Evolutionary conservation across 2,888 invertebrate genomes (phyloP).

Genomic region (Scaptomyza caliginosa): DNA sequence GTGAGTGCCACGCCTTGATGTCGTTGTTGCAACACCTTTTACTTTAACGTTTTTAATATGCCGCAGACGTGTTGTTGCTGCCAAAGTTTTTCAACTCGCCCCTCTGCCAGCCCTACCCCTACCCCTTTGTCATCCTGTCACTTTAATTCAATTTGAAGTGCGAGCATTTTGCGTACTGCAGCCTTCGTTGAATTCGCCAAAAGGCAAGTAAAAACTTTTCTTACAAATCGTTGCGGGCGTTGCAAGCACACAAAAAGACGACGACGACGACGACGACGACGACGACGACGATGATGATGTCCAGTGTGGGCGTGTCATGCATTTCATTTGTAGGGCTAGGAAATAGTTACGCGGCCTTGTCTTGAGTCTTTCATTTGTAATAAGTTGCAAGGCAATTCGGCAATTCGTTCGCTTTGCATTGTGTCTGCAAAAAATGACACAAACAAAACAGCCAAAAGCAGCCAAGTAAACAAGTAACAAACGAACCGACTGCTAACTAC

Average conservation of each 20-base stretch:
- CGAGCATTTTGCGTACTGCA: conserved; percentile 43
- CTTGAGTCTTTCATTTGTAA: conserved; percentile 65
- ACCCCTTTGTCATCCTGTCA: conserved; percentile 9
- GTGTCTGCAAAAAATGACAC: conserved; percentile 20
- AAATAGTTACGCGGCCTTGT: conserved; percentile 39
- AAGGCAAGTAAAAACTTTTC: conserved; percentile 38
- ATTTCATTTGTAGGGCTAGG: neutral
- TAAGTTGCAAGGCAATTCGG: conserved; percentile 58
- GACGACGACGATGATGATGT: conserved; percentile 19
- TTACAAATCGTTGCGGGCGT: conserved; percentile 7
- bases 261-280: conserved; percentile 8
- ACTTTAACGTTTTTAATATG: conserved; percentile 48
- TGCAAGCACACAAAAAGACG: neutral
- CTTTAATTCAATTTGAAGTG: conserved; percentile 62
- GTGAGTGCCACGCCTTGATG: conserved; percentile 35
- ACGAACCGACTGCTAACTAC: neutral
- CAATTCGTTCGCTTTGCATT: conserved; percentile 45
- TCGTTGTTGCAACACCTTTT: conserved; percentile 42
- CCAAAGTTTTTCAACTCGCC: conserved; percentile 21
- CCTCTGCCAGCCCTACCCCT: neutral
- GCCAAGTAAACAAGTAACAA: neutral
- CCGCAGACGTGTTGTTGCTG: conserved; percentile 26
- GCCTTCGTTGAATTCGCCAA: neutral
- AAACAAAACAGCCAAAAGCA: neutral
- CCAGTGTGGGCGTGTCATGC: conserved; percentile 23